phyloP scores from a whole-genome alignment of 2,113 vertebrate genomes.

The Lucifuga dentata region DNA sequence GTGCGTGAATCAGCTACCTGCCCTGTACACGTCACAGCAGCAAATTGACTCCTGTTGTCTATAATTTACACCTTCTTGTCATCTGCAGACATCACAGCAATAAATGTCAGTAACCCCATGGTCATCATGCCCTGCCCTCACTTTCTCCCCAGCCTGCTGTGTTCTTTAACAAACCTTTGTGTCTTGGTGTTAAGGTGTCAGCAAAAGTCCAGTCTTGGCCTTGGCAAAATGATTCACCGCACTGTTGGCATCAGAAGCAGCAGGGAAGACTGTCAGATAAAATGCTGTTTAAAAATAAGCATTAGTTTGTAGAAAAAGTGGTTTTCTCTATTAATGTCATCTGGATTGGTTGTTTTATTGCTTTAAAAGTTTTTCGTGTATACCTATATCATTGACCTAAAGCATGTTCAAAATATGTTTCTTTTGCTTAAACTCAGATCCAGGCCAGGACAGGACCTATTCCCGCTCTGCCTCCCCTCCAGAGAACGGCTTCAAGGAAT shows the following conservation, averaged over 20 bases:
- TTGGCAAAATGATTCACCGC: conserved; percentile 19
- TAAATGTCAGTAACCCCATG: conserved; percentile 48
- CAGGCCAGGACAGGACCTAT: conserved; percentile 79
- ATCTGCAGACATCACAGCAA: conserved; percentile 8
- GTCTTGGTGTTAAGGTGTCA: conserved; percentile 7
- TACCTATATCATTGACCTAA: too few relatives aligned
- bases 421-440: conserved; percentile 73
- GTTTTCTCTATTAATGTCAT: too few relatives aligned
- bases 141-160: conserved; percentile 17
- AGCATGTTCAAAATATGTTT: not conserved
- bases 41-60: conserved; percentile 30
- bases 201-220: conserved; percentile 21
- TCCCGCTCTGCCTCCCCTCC: conserved; percentile 87
- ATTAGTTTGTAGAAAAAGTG: conserved; percentile 14
- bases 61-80: conserved; percentile 65
- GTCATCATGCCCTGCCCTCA: conserved; percentile 18
- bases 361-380: not conserved
- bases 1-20: conserved; percentile 9
- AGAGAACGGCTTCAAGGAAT: conserved; percentile 84
- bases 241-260: conserved; percentile 1
- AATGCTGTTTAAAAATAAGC: conserved; percentile 23
- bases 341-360: not conserved
- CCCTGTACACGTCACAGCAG: not conserved
- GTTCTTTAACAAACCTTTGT: conserved; percentile 15
- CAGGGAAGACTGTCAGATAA: not conserved